These are phyloP conservation scores for Archaeoteleia sp. DNA, from an alignment of 2,888 invertebrate species.

Conservation along the genomic window DNA sequence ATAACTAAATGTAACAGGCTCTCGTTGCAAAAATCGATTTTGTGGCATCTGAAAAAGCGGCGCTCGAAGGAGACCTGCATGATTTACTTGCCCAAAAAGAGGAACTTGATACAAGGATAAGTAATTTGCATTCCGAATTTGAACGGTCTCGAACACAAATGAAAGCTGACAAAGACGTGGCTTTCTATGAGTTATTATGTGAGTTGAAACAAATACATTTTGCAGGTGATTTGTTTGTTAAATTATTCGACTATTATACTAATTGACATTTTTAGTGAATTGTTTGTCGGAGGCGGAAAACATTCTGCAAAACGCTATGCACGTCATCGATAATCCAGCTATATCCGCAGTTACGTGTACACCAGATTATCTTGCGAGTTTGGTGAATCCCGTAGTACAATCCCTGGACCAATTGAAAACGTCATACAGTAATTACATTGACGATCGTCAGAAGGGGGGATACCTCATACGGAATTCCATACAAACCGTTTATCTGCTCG, in stretches of 20 bases:
- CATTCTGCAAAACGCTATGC: constrained; percentile 77
- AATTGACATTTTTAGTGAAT: constrained; percentile 65
- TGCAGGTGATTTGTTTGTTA: too few relatives aligned
- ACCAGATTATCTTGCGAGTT: constrained; percentile 78
- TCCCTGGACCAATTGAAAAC: constrained; percentile 68
- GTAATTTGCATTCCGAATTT: constrained; percentile 76
- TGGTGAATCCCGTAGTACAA: constrained; percentile 74
- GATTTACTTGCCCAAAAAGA: constrained; percentile 82
- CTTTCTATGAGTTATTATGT: constrained; percentile 69
- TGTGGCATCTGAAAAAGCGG: constrained; percentile 80
- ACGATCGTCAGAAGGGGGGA: constrained; percentile 68
- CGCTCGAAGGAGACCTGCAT: constrained; percentile 80
- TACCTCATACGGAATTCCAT: constrained; percentile 75
- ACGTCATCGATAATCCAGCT: constrained; percentile 82
- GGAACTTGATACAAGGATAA: constrained; percentile 79
- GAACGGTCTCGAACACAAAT: constrained; percentile 64
- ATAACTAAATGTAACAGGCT: constrained; percentile 76
- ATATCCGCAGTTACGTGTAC: constrained; percentile 81
- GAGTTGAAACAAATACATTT: constrained; percentile 49
- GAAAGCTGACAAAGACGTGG: constrained; percentile 64
- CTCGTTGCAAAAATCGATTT: constrained; percentile 80
- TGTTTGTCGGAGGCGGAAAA: constrained; percentile 74
- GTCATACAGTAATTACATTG: constrained; percentile 64
- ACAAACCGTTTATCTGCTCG: constrained; percentile 78
- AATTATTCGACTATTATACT: background rate